A percentile compares a stretch with the other conserved stretches of the same genome.
Evolutionary conservation across 2,113 vertebrate genomes (phyloP).

Genomic region (Ceuthmochares aereus): DNA sequence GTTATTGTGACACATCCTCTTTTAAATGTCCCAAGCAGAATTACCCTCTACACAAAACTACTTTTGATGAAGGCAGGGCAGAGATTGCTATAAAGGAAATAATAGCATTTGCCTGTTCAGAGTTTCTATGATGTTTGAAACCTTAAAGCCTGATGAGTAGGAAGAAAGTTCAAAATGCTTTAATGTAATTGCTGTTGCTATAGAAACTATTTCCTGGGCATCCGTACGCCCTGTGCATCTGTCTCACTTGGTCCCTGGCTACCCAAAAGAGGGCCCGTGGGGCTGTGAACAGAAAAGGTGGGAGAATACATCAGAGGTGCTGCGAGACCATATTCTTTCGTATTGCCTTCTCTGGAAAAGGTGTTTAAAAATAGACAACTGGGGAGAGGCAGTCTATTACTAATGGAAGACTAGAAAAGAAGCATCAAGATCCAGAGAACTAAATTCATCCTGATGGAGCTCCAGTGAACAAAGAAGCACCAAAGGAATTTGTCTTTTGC

Average conservation of each 20-base stretch:
- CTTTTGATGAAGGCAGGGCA: neutral
- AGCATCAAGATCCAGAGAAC: neutral
- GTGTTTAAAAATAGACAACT: neutral
- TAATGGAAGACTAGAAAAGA: neutral
- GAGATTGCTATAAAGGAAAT: neutral
- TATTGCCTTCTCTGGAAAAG: neutral
- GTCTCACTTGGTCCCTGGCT: constrained; percentile 59
- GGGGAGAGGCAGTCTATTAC: rapidly evolving
- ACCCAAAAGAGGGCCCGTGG: neutral
- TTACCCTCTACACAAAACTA: neutral
- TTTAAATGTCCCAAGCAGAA: neutral
- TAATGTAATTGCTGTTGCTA: constrained; percentile 55
- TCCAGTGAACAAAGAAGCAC: neutral
- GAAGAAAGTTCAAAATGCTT: constrained; percentile 48
- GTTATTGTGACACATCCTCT: neutral
- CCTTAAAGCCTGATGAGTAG: neutral
- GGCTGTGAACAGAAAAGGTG: neutral
- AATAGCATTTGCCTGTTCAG: neutral
- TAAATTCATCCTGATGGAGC: neutral
- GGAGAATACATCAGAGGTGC: neutral
- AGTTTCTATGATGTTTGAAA: neutral
- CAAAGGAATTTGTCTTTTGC: neutral
- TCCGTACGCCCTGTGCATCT: neutral
- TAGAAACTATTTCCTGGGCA: constrained; percentile 52
- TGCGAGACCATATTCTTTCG: neutral